Evolutionary conservation across 2,797 vertebrate species (phyloP).

Genomic region (Liasis olivaceus): DNA sequence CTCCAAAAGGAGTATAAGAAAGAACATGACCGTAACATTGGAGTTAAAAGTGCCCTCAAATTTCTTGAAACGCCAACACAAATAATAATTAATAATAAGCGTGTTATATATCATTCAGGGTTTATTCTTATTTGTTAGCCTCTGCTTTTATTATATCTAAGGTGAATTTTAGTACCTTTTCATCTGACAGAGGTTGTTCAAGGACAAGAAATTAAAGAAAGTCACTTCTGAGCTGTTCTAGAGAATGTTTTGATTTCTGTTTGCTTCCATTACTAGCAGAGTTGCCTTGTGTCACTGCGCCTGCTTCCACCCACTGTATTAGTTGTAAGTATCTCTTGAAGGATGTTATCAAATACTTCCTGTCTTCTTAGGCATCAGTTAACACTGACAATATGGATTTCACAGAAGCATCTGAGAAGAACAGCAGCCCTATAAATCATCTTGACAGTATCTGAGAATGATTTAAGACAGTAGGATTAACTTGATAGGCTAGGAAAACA

Average conservation of each 20-base stretch:
- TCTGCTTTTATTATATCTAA: background rate
- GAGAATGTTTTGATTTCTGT: background rate
- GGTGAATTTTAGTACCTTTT: constrained; percentile 45
- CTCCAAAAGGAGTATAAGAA: background rate
- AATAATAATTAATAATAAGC: background rate
- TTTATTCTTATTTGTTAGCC: background rate
- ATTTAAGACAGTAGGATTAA: background rate
- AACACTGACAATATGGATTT: constrained; percentile 29
- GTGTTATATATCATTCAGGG: background rate
- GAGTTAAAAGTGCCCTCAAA: background rate
- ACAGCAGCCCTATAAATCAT: background rate
- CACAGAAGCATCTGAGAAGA: background rate
- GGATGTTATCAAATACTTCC: constrained; percentile 20
- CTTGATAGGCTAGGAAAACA: constrained; percentile 19
- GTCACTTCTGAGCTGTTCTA: background rate
- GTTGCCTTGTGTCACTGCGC: background rate
- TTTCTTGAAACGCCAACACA: background rate
- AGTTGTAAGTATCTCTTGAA: constrained; percentile 10
- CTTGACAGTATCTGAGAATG: background rate
- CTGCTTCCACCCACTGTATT: constrained; percentile 5
- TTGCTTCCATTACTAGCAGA: background rate
- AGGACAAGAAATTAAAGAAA: background rate
- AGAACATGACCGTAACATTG: background rate
- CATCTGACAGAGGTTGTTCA: background rate
- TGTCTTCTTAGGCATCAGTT: constrained; percentile 28